Base-by-base conservation (phyloP, 2,797 vertebrate species). In the Acipenser transmontanus region DNA sequence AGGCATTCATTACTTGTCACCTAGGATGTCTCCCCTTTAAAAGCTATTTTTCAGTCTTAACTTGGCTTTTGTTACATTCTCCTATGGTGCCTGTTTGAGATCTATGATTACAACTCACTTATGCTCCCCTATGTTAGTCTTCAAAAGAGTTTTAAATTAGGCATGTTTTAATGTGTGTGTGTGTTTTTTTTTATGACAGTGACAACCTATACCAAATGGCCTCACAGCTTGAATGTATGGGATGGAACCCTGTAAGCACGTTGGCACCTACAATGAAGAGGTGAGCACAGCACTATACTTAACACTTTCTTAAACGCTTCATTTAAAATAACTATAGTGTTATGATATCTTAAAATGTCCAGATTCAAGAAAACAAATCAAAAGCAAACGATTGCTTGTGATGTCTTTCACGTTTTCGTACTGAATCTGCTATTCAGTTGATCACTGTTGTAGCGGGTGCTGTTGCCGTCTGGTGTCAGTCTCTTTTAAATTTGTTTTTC, bases 201-300 rank as follows among this genome's bases (percentile, higher is more conserved):
- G 95, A 98, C 84, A 96, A 97, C 88, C 84, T 96, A 71, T 98
- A 95, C 84, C 95, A 97, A 88, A 98, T 98, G 96, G 88, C 94
- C 50, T 96, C 95, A 20, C 93, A 95, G 85, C 88, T 97, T 69
- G 95, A 98, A 72, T 96, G 94, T 81, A 92, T 95, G 82, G 88
- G 93, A 67, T 97, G 94, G 95, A 97, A 96, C 74, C 94, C 95
- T 59, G 93, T 95, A 89, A 96, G 95, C 82, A 66, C 70, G 1
- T 77, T 98, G 77, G 85, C 93, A 72, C 89, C 94, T 63, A 92
- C 92, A 5, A 86, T 96, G 67, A 99, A 99, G 80, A 93, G 93
- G 95, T 97, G 88, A 87, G 81, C 50, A 66, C 34, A 34, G 34
- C 34, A 34, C 34, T 4, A 34, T 34, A 34, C 34, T 34, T 34